Percentiles rank a stretch among this genome's conserved stretches.
phyloP scores from a whole-genome alignment of 2,888 invertebrate genomes.

The Copidosoma aretas region DNA sequence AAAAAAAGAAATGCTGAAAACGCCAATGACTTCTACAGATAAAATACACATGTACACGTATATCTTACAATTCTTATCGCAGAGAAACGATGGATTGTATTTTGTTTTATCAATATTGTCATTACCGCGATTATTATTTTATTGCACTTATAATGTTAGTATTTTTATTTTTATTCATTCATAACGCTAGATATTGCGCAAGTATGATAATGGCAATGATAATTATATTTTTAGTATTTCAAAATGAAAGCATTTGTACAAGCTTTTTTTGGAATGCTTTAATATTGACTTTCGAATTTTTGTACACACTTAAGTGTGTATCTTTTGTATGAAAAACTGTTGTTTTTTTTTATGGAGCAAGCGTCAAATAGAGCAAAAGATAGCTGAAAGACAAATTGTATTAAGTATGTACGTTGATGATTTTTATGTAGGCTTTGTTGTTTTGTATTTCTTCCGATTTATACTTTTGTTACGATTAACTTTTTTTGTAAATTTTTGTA shows the following conservation, averaged over 20 bases:
- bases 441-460: no score
- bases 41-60: slow-evolving; percentile 29
- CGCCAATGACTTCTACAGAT: slow-evolving; percentile 14
- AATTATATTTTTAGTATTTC: no score
- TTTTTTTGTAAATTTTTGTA: no score
- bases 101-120: slow-evolving; percentile 26
- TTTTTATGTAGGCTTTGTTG: no score
- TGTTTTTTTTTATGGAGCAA: neutral
- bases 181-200: slow-evolving; percentile 41
- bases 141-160: slow-evolving; percentile 25
- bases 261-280: neutral
- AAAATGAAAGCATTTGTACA: slow-evolving; percentile 32
- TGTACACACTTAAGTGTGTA: neutral
- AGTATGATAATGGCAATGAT: slow-evolving; percentile 39
- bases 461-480: no score
- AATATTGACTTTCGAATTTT: neutral
- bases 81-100: slow-evolving; percentile 24
- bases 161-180: slow-evolving; percentile 39
- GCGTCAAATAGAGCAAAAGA: neutral
- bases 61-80: slow-evolving; percentile 19
- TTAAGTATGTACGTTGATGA: neutral
- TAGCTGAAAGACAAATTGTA: neutral
- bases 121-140: slow-evolving; percentile 29
- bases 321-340: no score
- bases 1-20: slow-evolving; percentile 24